Base-by-base conservation (phyloP, 2,888 invertebrate genomes). In the Caenorhabditis becei region DNA sequence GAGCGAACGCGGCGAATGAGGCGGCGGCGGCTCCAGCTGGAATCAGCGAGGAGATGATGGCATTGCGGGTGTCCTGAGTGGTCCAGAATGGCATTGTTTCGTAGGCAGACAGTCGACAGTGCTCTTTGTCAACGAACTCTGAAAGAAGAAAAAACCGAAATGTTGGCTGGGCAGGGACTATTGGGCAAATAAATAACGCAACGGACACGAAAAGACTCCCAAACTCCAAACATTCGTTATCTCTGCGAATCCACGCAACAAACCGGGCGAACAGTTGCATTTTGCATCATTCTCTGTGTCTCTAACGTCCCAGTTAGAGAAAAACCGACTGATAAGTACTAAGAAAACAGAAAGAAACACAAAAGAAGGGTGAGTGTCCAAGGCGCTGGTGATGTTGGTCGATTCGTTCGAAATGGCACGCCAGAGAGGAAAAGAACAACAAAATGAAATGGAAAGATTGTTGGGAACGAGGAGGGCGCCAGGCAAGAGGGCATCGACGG, bases 51-150 rank as follows among this genome's bases (percentile, higher is more conserved):
- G 87, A 71, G 58, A 89, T 35, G 18, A 86, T 71, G 10, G 88
- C 86, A 44, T 86, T 86, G 54, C 86, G 83, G n/a, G 89, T 88
- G 66, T 89, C 89, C 77, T 83, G 83, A 53, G 82, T 67, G 10
- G 87, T 85, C 87, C 87, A 87, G 81, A 83, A 85, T 32, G 87
- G 85, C 86, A 86, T 86, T 41, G 74, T 70, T 69, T 79, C 78
- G 71, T 71, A 71, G 16, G 78, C 65, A 18, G 47, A 49, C 23
- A 78, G 69, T 20, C 49, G 66, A 24, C 71, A 66, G 54, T 62
- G 53, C 32, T 69, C 41, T 35, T 80, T 69, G 54, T 80, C 74
- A 59, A 63, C 63, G 53, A 80, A 74, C 47, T 75, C 80, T 80
- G 80, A 18, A 74, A 67, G 49, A 14, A 47, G 80, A 18, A 74